Base-by-base conservation (phyloP, 2,888 invertebrate species). In the Shargacucullia verbasci region DNA sequence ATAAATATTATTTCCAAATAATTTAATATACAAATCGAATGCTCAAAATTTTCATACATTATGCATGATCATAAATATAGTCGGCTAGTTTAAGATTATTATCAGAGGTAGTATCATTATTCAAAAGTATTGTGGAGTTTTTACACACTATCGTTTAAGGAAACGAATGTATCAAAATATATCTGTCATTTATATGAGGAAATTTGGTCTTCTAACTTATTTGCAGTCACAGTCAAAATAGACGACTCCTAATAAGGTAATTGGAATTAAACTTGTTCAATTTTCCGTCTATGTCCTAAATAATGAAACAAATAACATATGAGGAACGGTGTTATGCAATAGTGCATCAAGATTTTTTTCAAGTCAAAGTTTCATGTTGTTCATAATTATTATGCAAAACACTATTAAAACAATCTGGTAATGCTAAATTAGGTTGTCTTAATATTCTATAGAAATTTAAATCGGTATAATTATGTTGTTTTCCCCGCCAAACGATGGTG, bases 1-100 rank as follows among this genome's bases (percentile, higher is more conserved):
- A 20, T 20, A 20, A 20, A 20, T n/a, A n/a, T n/a, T n/a, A n/a
- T n/a, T n/a, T n/a, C n/a, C n/a, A n/a, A 20, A 20, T 3, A 14
- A 9, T 9, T 0, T 25, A 25, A 11, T 0, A 34, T 15, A 13
- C 35, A 54, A 67, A 56, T 41, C 58, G 54, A 58, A 67, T 70
- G 68, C 62, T 59, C 48, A 31, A 34, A 44, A 55, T 0, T 15
- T 49, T 38, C 25, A 47, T 53, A 41, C 13, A 54, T 56, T 43
- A 53, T 69, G 71, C 76, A 67, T 59, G 73, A 33, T 48, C 43
- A 62, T 29, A 14, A 46, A 47, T 44, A 50, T 60, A 63, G 49
- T 40, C 12, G 38, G 60, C 29, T 59, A 70, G 59, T 43, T 57
- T 65, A 67, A 50, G 53, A 38, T 20, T 20, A 29, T 54, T 57